phyloP scores from a whole-genome alignment of 2,888 invertebrate genomes.

The Abrostola tripartita region DNA sequence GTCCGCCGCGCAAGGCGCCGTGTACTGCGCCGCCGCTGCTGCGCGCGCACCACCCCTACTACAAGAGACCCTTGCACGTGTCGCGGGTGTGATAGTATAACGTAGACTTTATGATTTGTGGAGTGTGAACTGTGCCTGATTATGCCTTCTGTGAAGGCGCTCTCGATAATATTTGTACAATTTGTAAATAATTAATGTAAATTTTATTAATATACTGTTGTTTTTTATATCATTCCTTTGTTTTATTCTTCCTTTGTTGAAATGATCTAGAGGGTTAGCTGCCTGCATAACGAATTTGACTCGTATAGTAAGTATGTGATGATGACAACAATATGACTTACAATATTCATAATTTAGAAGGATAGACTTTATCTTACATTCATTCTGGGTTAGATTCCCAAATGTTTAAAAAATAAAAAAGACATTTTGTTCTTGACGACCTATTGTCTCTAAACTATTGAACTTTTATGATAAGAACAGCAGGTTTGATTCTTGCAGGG shows the following conservation, averaged over 20 bases:
- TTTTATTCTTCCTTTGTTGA: slow-evolving; percentile 53
- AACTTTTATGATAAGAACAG: too few species aligned
- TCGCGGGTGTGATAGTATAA: slow-evolving; percentile 76
- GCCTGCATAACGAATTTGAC: background rate
- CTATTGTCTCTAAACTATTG: too few species aligned
- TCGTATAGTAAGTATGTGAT: too few species aligned
- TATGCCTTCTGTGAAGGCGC: slow-evolving; percentile 86
- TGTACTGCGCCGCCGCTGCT: slow-evolving; percentile 78
- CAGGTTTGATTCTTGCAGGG: too few species aligned
- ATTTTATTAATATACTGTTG: slow-evolving; percentile 81
- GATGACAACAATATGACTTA: too few species aligned
- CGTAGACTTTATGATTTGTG: slow-evolving; percentile 47
- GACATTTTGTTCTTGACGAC: too few species aligned
- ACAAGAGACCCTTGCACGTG: slow-evolving; percentile 82
- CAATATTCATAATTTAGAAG: too few species aligned
- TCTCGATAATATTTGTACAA: slow-evolving; percentile 77
- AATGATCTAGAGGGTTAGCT: background rate
- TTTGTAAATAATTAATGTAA: slow-evolving; percentile 79
- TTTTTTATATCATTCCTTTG: slow-evolving; percentile 70
- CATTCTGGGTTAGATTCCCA: too few species aligned
- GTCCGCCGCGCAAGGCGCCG: slow-evolving; percentile 82
- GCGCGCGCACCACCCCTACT: slow-evolving; percentile 75
- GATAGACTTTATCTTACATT: too few species aligned
- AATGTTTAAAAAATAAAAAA: too few species aligned
- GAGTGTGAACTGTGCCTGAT: slow-evolving; percentile 61